Percentiles rank a stretch among this genome's conserved stretches.
phyloP scores from a whole-genome alignment of 1,140 invertebrate species.

The Ooceraea biroi region DNA sequence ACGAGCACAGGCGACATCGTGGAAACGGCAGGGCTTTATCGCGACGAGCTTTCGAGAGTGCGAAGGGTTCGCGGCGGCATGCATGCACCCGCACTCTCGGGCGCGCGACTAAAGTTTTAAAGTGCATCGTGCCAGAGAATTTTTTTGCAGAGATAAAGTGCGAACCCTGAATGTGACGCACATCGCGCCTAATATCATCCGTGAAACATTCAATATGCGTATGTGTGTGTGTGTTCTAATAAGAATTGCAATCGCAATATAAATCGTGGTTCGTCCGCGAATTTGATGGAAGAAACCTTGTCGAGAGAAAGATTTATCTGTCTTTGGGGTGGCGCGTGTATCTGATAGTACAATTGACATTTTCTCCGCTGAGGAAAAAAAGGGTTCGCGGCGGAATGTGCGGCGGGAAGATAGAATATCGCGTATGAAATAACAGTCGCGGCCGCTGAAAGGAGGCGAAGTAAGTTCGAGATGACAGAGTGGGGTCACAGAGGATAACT shows the following conservation, averaged over 20 bases:
- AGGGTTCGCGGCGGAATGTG: neutral
- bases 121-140: slow-evolving; percentile 63
- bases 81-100: slow-evolving; percentile 3
- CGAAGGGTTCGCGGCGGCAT: slow-evolving; percentile 40
- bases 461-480: slow-evolving; percentile 84
- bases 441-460: slow-evolving; percentile 70
- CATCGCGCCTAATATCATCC: slow-evolving; percentile 44
- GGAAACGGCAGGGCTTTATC: slow-evolving; percentile 59
- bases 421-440: slow-evolving; percentile 64
- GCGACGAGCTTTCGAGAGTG: slow-evolving; percentile 47
- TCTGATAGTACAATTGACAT: slow-evolving; percentile 61
- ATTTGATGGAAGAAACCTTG: neutral
- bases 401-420: slow-evolving; percentile 45
- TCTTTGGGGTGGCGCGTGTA: slow-evolving; percentile 65
- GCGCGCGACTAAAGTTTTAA: slow-evolving; percentile 59
- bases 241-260: too few relatives aligned
- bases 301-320: slow-evolving; percentile 39
- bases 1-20: slow-evolving; percentile 37
- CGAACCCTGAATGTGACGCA: slow-evolving; percentile 45
- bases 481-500: slow-evolving; percentile 84
- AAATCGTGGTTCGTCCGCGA: neutral
- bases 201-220: neutral
- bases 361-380: slow-evolving; percentile 27
- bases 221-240: too few relatives aligned
- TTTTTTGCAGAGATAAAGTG: slow-evolving; percentile 69